Percentiles rank a stretch among this genome's conserved stretches.
Conservation (phyloP, 1,140 invertebrate genomes). For the Bradysia coprophila region DNA sequence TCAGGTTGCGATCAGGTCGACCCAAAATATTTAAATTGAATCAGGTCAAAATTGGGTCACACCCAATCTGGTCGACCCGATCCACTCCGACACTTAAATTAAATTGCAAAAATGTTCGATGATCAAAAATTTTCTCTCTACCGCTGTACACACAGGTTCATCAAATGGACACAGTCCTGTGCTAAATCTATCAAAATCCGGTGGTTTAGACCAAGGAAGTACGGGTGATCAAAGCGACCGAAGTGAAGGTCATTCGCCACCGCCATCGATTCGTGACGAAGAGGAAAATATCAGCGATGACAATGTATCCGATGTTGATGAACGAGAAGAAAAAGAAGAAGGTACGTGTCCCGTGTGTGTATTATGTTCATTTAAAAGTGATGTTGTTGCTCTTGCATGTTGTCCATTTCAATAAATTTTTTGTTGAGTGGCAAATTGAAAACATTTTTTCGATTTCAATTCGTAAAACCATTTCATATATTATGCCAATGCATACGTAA, state of each 20-base stretch:
- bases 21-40: too few relatives aligned
- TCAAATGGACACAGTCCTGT: conserved; percentile 79
- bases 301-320: conserved; percentile 34
- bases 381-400: not conserved
- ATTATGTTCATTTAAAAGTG: not conserved
- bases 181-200: conserved; percentile 73
- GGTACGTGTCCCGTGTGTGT: conserved; percentile 29
- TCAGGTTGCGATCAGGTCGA: too few relatives aligned
- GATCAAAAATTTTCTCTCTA: too few relatives aligned
- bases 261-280: conserved; percentile 34
- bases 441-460: too few relatives aligned
- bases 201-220: conserved; percentile 29
- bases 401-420: not conserved
- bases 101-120: too few relatives aligned
- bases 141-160: too few relatives aligned
- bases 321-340: conserved; percentile 61
- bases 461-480: too few relatives aligned
- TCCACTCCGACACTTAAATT: too few relatives aligned
- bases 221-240: conserved; percentile 33
- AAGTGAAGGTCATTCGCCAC: conserved; percentile 27
- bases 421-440: too few relatives aligned
- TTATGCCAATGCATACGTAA: too few relatives aligned
- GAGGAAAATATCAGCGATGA: conserved; percentile 75
- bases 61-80: too few relatives aligned
- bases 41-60: too few relatives aligned